Evolutionary conservation across 2,797 vertebrate species (phyloP).

Genomic region (Yasuhikotakia modesta): DNA sequence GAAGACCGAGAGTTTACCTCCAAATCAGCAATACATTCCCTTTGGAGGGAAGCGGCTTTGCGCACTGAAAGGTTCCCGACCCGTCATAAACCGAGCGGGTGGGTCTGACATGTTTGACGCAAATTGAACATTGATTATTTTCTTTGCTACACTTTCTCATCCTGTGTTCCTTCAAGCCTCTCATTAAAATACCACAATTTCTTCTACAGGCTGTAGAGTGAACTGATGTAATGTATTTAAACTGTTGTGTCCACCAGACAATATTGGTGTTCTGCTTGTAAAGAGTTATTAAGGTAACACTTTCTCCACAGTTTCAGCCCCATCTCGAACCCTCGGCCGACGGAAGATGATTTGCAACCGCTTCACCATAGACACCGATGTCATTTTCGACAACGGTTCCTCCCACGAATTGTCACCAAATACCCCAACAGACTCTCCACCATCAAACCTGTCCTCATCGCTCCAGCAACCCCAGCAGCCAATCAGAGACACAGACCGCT

Average conservation of each 20-base stretch:
- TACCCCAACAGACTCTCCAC: not conserved
- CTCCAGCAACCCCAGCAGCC: constrained; percentile 70
- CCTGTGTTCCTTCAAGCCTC: not conserved
- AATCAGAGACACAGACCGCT: constrained; percentile 88
- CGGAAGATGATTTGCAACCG: constrained; percentile 88
- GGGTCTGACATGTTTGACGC: constrained; percentile 52
- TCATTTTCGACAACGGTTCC: constrained; percentile 83
- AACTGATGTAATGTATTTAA: constrained; percentile 5
- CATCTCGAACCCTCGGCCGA: constrained; percentile 84
- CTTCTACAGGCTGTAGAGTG: no score
- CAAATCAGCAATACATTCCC: constrained; percentile 92
- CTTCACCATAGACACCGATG: constrained; percentile 91
- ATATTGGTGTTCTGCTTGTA: not conserved
- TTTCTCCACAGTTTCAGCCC: constrained; percentile 81
- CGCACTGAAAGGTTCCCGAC: constrained; percentile 91
- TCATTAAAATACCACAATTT: no score
- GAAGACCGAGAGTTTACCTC: constrained; percentile 91
- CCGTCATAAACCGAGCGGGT: constrained; percentile 92
- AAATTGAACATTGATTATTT: constrained; percentile 10
- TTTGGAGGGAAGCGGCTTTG: constrained; percentile 95
- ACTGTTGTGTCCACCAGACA: not conserved
- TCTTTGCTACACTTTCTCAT: constrained; percentile 6
- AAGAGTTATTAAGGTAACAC: not conserved
- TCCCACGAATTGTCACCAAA: constrained; percentile 63
- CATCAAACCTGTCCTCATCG: constrained; percentile 44